Percentiles rank a stretch among this genome's conserved stretches.
phyloP scores from a whole-genome alignment of 2,113 vertebrate genomes.

The Onychorhynchus coronatus region DNA sequence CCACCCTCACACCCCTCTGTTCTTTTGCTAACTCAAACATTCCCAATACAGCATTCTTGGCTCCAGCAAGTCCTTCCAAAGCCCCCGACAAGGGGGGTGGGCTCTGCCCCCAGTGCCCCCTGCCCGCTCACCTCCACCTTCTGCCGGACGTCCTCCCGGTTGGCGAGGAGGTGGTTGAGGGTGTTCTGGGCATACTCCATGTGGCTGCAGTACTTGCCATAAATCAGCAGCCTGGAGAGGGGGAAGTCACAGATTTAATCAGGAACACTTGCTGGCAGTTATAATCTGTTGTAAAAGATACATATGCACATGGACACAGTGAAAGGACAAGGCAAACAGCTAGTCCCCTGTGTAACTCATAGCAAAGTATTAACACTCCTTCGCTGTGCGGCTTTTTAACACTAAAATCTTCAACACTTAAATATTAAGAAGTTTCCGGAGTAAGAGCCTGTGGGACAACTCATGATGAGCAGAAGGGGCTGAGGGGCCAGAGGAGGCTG shows the following conservation, averaged over 20 bases:
- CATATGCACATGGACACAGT: not conserved
- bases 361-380: not conserved
- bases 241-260: not conserved
- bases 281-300: not conserved
- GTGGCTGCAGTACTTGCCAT: slow-evolving; percentile 95
- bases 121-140: slow-evolving; percentile 88
- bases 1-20: not conserved
- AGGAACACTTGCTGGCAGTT: not conserved
- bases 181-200: slow-evolving; percentile 95
- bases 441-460: not conserved
- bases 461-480: not conserved
- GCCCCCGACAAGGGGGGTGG: fast-evolving
- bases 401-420: not conserved
- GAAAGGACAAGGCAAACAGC: not conserved
- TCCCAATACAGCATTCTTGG: not conserved
- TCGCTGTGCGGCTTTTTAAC: not conserved
- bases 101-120: not conserved
- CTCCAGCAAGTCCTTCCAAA: not conserved
- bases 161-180: slow-evolving; percentile 87
- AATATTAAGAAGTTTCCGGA: not conserved
- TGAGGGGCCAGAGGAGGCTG: fast-evolving
- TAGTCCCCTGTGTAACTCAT: not conserved
- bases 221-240: slow-evolving; percentile 87
- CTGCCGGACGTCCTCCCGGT: slow-evolving; percentile 86
- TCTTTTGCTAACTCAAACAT: not conserved